Conservation (phyloP, 2,113 vertebrate species). For the Aythya baeri region DNA sequence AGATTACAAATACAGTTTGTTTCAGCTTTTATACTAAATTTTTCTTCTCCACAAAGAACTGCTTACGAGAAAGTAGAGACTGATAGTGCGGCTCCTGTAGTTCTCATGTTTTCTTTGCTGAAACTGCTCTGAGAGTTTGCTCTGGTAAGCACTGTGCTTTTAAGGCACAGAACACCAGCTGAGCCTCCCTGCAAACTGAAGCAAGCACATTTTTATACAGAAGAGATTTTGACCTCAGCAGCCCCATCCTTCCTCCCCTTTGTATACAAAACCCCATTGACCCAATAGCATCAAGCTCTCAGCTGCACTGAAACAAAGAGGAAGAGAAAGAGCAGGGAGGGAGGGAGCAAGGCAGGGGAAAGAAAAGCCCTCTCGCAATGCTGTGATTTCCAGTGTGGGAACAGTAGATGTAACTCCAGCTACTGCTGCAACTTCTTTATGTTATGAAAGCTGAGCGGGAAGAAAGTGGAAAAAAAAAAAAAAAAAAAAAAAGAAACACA, state of each 20-base stretch:
- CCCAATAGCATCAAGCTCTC: neutral
- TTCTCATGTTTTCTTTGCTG: neutral
- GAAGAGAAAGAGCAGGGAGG: neutral
- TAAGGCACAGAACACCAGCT: neutral
- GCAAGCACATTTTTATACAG: neutral
- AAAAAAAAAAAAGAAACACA: neutral
- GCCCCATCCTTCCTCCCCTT: neutral
- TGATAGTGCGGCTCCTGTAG: neutral
- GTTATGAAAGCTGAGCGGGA: neutral
- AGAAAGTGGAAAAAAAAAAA: neutral
- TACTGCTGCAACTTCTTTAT: neutral
- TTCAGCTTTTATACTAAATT: neutral
- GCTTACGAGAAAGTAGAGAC: neutral
- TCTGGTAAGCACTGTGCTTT: neutral
- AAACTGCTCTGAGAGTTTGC: neutral
- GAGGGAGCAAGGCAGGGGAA: neutral
- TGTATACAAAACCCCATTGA: neutral
- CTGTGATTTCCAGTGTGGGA: neutral
- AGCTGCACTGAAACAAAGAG: neutral
- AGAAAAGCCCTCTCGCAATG: fast-evolving
- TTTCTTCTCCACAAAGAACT: neutral
- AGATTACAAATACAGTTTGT: neutral
- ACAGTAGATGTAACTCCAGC: neutral
- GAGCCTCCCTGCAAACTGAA: neutral
- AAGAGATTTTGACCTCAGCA: neutral